phyloP scores from a whole-genome alignment of 1,140 invertebrate species.

The Periplaneta americana region DNA sequence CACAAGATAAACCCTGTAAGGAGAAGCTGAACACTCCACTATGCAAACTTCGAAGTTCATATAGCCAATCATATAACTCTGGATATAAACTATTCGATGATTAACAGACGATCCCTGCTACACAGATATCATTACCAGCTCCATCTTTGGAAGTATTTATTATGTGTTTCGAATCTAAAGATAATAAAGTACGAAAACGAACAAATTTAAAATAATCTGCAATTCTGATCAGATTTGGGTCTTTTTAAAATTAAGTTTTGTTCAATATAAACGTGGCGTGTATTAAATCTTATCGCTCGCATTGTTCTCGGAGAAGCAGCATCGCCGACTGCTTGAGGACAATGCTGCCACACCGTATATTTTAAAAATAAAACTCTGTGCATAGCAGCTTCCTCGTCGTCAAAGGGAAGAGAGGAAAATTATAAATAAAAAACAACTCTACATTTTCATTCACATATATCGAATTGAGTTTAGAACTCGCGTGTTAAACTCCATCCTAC shows the following conservation, averaged over 20 bases:
- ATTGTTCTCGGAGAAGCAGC: neutral
- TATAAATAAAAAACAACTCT: neutral
- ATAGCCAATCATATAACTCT: no score
- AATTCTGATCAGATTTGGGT: neutral
- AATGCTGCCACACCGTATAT: neutral
- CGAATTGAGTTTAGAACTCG: neutral
- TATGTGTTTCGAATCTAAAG: no score
- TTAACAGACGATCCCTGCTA: no score
- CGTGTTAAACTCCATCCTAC: neutral
- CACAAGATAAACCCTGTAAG: no score
- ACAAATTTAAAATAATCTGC: no score
- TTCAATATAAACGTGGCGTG: neutral
- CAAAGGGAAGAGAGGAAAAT: neutral
- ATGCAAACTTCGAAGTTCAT: no score
- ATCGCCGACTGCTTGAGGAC: neutral
- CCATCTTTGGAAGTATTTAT: no score
- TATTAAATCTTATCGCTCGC: neutral
- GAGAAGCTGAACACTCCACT: no score
- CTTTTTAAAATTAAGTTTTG: neutral
- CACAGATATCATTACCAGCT: no score
- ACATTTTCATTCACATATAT: neutral
- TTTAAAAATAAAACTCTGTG: neutral
- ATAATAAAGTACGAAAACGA: no score
- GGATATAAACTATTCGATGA: no score
- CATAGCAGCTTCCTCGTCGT: neutral